Evolutionary conservation across 92 coral and sea anemone species (phyloP).

Genomic region (Scolanthus callimorphus): DNA sequence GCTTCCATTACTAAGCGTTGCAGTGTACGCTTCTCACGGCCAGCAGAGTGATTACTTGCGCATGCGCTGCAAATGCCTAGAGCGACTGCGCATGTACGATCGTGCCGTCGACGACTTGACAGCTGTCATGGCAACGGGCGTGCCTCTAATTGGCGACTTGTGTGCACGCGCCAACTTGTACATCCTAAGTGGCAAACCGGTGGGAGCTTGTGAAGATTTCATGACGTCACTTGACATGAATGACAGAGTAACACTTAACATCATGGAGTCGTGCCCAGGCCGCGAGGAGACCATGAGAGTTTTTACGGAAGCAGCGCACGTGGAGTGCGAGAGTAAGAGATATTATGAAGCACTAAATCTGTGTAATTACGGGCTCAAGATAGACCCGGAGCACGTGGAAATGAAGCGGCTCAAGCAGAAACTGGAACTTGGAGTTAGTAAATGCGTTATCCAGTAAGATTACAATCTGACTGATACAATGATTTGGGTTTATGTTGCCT

Average conservation of each 20-base stretch:
- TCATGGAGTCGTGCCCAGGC: conserved; percentile 72
- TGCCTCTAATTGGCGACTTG: conserved; percentile 59
- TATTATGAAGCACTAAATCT: conserved; percentile 52
- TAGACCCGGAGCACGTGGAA: conserved; percentile 66
- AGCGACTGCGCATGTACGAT: conserved; percentile 50
- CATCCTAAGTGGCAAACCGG: conserved; percentile 59
- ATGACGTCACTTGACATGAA: conserved; percentile 69
- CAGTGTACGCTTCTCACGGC: conserved; percentile 56
- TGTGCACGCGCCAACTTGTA: conserved; percentile 83
- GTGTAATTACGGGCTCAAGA: conserved; percentile 63
- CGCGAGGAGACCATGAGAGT: conserved; percentile 41
- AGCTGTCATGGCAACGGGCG: conserved; percentile 59
- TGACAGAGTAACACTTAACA: conserved; percentile 57
- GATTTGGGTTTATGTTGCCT: too few relatives aligned
- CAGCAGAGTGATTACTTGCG: conserved; percentile 71
- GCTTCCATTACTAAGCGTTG: conserved; percentile 48
- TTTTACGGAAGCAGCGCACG: conserved; percentile 47
- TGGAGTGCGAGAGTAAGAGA: conserved; percentile 42
- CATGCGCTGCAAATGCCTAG: conserved; percentile 84
- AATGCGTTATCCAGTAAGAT: conserved; percentile 58
- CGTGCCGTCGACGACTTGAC: conserved; percentile 81
- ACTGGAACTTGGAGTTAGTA: conserved; percentile 52
- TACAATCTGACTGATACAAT: too few relatives aligned
- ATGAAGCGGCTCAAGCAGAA: conserved; percentile 55
- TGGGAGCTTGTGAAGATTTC: conserved; percentile 71